These are phyloP conservation scores for Macquaria ambigua DNA, from an alignment of 2,113 vertebrate species.

Conservation along the genomic window DNA sequence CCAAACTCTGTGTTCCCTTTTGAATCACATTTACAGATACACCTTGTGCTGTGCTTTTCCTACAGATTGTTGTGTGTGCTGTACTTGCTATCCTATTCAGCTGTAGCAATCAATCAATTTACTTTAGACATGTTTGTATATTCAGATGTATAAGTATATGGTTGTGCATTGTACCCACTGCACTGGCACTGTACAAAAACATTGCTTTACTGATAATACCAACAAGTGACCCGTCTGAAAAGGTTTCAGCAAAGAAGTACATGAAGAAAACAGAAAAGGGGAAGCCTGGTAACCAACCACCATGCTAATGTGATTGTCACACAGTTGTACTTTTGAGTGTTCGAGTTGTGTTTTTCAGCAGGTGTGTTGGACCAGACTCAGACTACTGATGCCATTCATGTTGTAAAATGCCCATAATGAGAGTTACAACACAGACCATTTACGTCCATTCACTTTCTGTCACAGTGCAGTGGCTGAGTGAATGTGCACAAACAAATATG, in stretches of 20 bases:
- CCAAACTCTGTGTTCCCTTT: constrained; percentile 47
- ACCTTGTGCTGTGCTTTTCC: constrained; percentile 4
- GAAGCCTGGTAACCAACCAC: background rate
- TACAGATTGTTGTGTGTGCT: background rate
- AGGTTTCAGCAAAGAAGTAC: background rate
- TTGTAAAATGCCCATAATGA: background rate
- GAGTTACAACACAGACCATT: constrained; percentile 20
- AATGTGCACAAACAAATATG: no score
- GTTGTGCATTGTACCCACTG: background rate
- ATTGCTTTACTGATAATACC: background rate
- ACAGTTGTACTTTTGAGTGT: background rate
- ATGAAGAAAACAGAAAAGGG: background rate
- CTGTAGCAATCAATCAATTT: background rate
- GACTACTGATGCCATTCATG: background rate
- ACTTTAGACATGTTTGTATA: background rate
- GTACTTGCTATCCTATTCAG: background rate
- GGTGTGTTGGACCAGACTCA: background rate
- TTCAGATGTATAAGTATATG: background rate
- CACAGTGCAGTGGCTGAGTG: background rate
- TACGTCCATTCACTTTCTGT: constrained; percentile 16
- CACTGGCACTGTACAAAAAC: background rate
- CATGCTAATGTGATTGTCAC: background rate
- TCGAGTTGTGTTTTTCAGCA: background rate
- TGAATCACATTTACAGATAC: constrained; percentile 43
- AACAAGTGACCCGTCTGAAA: background rate